Conservation (phyloP, 2,888 invertebrate genomes). For the Zygaena filipendulae region DNA sequence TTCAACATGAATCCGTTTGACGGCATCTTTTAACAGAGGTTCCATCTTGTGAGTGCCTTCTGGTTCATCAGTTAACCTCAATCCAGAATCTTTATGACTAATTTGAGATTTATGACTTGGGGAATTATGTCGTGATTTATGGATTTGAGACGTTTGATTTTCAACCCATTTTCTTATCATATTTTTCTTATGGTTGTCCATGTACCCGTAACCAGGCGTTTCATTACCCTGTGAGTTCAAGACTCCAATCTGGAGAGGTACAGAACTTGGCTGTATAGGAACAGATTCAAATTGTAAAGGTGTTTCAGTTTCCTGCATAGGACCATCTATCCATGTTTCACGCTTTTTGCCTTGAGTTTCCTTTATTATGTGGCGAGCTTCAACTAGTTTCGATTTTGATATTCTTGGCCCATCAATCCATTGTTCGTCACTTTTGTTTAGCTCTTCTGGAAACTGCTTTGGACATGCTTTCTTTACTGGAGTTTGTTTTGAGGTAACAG, state of each 20-base stretch:
- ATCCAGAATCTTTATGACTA: conserved; percentile 31
- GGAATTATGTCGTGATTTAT: conserved; percentile 71
- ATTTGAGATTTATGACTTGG: conserved; percentile 46
- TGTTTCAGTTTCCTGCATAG: conserved; percentile 74
- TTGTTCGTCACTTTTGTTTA: conserved; percentile 81
- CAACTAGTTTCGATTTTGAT: conserved; percentile 83
- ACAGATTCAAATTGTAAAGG: conserved; percentile 54
- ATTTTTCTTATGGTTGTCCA: conserved; percentile 92
- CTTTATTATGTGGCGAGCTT: conserved; percentile 82
- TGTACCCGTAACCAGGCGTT: conserved; percentile 81
- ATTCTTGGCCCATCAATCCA: conserved; percentile 98
- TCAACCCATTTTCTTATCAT: conserved; percentile 96
- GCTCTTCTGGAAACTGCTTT: conserved; percentile 51
- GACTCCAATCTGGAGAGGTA: conserved; percentile 48
- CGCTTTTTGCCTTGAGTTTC: conserved; percentile 82
- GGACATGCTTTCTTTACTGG: conserved; percentile 54
- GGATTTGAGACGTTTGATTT: conserved; percentile 87
- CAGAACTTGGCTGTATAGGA: conserved; percentile 72
- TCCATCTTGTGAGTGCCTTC: conserved; percentile 50
- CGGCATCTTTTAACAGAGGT: conserved; percentile 58
- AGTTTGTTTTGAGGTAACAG: conserved; percentile 60
- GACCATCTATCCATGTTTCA: conserved; percentile 97
- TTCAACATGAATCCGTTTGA: conserved; percentile 67
- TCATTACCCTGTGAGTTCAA: conserved; percentile 57
- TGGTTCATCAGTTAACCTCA: conserved; percentile 33